Percentiles rank a stretch among this genome's conserved stretches.
Conservation (phyloP, 2,113 vertebrate species). For the Spheniscus mendiculus region DNA sequence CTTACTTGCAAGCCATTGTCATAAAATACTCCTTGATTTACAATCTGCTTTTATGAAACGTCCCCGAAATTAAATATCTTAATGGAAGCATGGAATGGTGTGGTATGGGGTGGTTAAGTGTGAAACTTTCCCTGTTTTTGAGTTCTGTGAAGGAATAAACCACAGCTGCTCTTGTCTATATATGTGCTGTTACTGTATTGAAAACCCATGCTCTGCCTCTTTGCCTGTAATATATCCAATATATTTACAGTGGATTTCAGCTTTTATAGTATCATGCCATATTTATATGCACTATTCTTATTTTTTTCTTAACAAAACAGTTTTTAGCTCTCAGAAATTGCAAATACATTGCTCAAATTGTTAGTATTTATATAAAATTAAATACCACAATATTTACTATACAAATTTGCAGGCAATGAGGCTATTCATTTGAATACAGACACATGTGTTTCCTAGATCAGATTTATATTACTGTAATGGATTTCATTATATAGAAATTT, state of each 20-base stretch:
- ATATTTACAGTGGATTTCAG: not conserved
- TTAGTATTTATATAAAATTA: not conserved
- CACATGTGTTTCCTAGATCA: not conserved
- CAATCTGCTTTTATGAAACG: conserved; percentile 1
- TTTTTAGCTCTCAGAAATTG: not conserved
- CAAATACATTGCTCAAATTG: not conserved
- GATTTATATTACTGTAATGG: not conserved
- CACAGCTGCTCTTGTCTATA: not conserved
- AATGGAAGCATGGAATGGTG: not conserved
- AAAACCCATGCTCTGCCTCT: not conserved
- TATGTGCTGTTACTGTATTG: not conserved
- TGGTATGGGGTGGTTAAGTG: not conserved
- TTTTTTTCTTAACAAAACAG: not conserved
- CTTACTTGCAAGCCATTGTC: not conserved
- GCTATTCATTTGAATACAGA: not conserved
- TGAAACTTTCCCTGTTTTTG: not conserved
- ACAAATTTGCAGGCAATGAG: not conserved
- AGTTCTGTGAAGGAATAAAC: not conserved
- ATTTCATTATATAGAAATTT: not conserved
- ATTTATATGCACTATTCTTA: not conserved
- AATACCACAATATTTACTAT: not conserved
- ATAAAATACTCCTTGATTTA: not conserved
- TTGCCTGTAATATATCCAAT: not conserved
- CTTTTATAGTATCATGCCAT: not conserved
- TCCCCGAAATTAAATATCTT: not conserved